Base-by-base conservation (phyloP, 2,888 invertebrate genomes). In the Phasia obesa region DNA sequence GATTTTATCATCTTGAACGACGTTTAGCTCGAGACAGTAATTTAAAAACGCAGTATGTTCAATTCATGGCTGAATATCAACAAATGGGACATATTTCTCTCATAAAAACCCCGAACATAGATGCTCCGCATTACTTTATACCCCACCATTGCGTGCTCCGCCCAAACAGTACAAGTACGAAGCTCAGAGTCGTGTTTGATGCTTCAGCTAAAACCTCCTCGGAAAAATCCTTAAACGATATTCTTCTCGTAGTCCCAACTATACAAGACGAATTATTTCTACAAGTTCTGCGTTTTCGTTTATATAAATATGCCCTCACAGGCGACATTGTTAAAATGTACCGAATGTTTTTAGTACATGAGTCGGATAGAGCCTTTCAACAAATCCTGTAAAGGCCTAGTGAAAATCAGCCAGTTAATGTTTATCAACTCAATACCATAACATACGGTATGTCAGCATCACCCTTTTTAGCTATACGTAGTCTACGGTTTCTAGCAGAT, bases 251-350 rank as follows among this genome's bases (percentile, higher is more conserved):
- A 15, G 71, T 60, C n/a, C 35, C 35, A 11, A 11, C 35, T 35
- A 70, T 70, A 42, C 57, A 70, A 47, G 67, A 67, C n/a, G 67
- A 67, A 15, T 53, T 64, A 15, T 51, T 69, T 27, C 0, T 55
- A 42, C 55, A 69, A 55, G 23, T 71, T 47, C 23, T 71, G 38
- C 71, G 60, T 49, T 71, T 71, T 49, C 51, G 59, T n/a, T 13
- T 51, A 7, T 49, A 59, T 49, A 59, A 35, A 23, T 71, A 49
- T 35, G 59, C 49, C 1, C 21, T 71, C 1, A 71, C 71, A 11
- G 59, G 47, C 35, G 71, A 71, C 51, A 60, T 69, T 21, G 53
- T 53, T 13, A 73, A 62, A 59, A 71, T 71, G 59, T 59, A 71
- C 15, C 15, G 59, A 47, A 71, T 60, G 59, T 71, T 71, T 71